Evolutionary conservation across 2,797 vertebrate genomes (phyloP), one percentile per base, ranked within the genome.

Genomic region (Bufotes viridis): DNA sequence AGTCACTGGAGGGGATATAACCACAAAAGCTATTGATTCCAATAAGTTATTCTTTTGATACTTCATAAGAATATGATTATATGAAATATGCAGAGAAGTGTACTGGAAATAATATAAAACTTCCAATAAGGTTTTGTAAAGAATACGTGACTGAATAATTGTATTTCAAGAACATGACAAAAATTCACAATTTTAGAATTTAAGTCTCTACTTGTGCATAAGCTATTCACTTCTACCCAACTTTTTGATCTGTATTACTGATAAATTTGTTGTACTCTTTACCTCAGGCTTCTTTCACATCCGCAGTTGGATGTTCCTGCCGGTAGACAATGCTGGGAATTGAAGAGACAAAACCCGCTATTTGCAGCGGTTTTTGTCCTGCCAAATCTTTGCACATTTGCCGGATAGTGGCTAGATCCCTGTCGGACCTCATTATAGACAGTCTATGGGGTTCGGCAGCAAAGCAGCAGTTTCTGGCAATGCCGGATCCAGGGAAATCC

Each of bases 21-120:
- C 72, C 42, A 75, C 20, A 75, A 75, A 75, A 49, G 9, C 42
- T 75, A 75, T 75, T 51, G 72, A 75, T 75, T 75, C 20, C 18
- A 51, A 75, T 75, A 75, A 49, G 72, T 51, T 75, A 20, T 22
- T 20, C 72, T 75, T 51, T 51, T 75, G 42, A 75, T 75, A 75
- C 34, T 75, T 74, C 18, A 74, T 74, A 74, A 49, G 42, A 51
- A 75, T 75, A 22, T 22, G 20, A 51, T 75, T 75, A 74, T 49
- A 20, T 42, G 0, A 75, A 75, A 75, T 51, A 75, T 51, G 42
- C 72, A 75, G 8, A 75, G 72, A 6, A 20, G 20, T 0, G 29
- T 17, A 20, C 7, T 10, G 72, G 42, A 22, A 13, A 75, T 75
- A 51, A 51, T 51, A 75, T 3, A 49, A 49, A 49, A 51, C 22